Evolutionary conservation across 92 coral and sea anemone genomes (phyloP), one percentile per base, ranked within the genome.

Genomic region (Heliopora coerulea): DNA sequence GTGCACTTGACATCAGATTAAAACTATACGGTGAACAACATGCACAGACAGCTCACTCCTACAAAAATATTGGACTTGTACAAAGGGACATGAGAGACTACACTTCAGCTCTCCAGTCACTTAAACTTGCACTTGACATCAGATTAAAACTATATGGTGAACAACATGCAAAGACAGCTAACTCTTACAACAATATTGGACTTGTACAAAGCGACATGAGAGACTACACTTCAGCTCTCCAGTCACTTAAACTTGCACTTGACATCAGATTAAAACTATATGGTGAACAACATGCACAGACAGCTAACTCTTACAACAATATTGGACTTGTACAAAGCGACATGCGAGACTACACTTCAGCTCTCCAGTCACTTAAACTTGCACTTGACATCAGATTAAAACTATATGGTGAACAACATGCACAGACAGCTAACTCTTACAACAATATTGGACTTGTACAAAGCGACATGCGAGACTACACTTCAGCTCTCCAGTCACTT

Each of bases 271-370:
- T 80, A 21, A 41, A 72, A 33, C 15, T 48, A 17, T 27, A 46
- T 3, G 84, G 84, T 19, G 49, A 72, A 25, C 5, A 29, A 8
- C 65, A 60, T 25, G n/a, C 18, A 44, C 39, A 59, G 17, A 72
- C 84, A 14, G 84, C 79, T 23, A n/a, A 25, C 26, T 59, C 72
- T 33, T 72, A 80, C 27, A 18, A 59, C 19, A 44, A 59, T 2
- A 58, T 72, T 21, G 84, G 84, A 37, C 25, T 49, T 15, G 54
- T 63, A 24, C 59, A 44, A 37, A 21, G 41, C 39, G 31, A 29
- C 15, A 6, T 78, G 65, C 23, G 46, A 65, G 15, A 78, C 9
- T 69, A 39, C 0, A 49, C 48, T 8, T 25, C 74, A 12, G 74
- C 74, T 11, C 10, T 44, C 30, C 59, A 46, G 59, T 28, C 67